These are phyloP conservation scores for Merodon equestris DNA, from an alignment of 2,888 invertebrate genomes.

Conservation along the genomic window DNA sequence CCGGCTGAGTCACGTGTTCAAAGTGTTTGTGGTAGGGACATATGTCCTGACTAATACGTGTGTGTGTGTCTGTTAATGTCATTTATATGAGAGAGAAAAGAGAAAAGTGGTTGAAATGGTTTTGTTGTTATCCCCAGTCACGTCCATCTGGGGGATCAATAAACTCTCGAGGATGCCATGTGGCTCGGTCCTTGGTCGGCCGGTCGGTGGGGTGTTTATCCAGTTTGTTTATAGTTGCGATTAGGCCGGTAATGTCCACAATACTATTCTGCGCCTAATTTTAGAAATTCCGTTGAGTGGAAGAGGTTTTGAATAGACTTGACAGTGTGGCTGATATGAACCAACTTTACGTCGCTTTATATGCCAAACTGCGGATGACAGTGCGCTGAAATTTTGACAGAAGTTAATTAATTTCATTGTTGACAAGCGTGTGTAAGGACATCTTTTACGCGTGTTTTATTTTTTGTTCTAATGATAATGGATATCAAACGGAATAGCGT, in stretches of 20 bases:
- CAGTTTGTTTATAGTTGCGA: conserved; percentile 36
- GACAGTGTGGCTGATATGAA: too few relatives aligned
- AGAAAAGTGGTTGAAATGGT: conserved; percentile 35
- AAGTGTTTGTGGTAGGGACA: neutral
- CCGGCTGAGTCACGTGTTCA: conserved; percentile 49
- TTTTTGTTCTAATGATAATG: too few relatives aligned
- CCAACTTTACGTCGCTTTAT: too few relatives aligned
- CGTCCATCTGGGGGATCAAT: conserved; percentile 58
- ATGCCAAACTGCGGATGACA: too few relatives aligned
- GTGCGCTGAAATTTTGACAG: too few relatives aligned
- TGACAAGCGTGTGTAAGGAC: too few relatives aligned
- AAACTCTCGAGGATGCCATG: conserved; percentile 58
- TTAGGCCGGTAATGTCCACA: conserved; percentile 42
- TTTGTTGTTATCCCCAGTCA: conserved; percentile 58
- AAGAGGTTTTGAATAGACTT: too few relatives aligned
- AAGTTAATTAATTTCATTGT: too few relatives aligned
- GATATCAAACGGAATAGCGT: too few relatives aligned
- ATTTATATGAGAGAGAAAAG: conserved; percentile 33
- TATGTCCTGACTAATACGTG: neutral
- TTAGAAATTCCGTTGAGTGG: neutral
- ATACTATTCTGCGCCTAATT: conserved; percentile 9
- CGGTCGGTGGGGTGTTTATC: too few relatives aligned
- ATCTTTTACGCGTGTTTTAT: too few relatives aligned
- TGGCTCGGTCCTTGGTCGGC: too few relatives aligned
- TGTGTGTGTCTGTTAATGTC: conserved; percentile 37